Conservation (phyloP, 2,888 invertebrate genomes). For the Xestia ashworthii region DNA sequence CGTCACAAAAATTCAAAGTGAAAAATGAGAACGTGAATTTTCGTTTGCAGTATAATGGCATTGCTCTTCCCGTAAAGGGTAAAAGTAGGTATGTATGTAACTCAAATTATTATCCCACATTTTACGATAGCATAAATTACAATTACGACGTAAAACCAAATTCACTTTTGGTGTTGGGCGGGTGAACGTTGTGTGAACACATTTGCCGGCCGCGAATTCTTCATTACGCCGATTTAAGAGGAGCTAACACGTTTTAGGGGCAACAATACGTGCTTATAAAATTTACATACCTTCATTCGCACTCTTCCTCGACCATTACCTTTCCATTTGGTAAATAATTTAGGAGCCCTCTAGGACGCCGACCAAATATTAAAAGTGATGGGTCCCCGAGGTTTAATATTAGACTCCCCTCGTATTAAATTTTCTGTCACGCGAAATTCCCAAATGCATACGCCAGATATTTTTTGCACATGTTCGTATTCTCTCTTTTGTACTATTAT, state of each 20-base stretch:
- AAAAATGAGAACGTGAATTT: constrained; percentile 13
- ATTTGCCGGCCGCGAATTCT: constrained; percentile 78
- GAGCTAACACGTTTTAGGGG: constrained; percentile 82
- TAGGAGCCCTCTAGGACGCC: constrained; percentile 89
- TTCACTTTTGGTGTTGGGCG: constrained; percentile 75
- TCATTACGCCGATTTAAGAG: constrained; percentile 81
- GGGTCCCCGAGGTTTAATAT: constrained; percentile 90
- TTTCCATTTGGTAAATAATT: constrained; percentile 91
- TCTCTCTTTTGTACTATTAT: constrained; percentile 85
- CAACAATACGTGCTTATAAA: constrained; percentile 88
- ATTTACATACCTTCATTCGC: constrained; percentile 90
- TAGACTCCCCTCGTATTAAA: constrained; percentile 90
- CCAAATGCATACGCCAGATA: constrained; percentile 90
- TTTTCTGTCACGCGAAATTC: constrained; percentile 90
- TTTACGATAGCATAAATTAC: constrained; percentile 75
- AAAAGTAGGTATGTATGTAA: constrained; percentile 37
- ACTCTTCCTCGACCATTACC: constrained; percentile 89
- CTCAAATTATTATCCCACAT: constrained; percentile 56
- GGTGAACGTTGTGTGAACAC: constrained; percentile 70
- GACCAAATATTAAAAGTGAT: constrained; percentile 91
- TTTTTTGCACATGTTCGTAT: constrained; percentile 91
- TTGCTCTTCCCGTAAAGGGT: constrained; percentile 44
- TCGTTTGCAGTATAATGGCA: neutral
- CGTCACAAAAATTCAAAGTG: constrained; percentile 13
- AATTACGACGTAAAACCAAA: constrained; percentile 79